Base-by-base conservation (phyloP, 2,797 vertebrate species). In the Melanotaenia nigrans region DNA sequence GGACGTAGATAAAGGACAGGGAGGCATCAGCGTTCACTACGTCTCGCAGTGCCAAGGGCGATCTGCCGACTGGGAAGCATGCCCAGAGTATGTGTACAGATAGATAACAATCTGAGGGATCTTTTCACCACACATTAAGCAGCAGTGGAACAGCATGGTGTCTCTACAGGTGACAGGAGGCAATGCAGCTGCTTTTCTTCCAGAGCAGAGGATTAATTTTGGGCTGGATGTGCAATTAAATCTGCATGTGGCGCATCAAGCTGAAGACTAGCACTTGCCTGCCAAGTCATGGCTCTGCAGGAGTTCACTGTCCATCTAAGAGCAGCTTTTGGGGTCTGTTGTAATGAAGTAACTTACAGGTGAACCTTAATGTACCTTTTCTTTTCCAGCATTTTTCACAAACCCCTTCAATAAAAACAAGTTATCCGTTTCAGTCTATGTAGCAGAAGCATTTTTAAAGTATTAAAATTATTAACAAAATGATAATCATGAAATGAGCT, bases 21-120 rank as follows among this genome's bases (percentile, higher is more conserved):
- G 72, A 80, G 85, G 87, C 88, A 86, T 85, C 81, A 30, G 70
- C 28, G 35, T 77, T 86, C 78, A 22, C 60, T 61, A 67, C 36
- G 72, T 70, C 68, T 83, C 74, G 60, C 56, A 4, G 72, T 73
- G 90, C 92, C 90, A 91, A 81, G 73, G 85, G 89, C 83, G 61
- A 81, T 76, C 77, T 88, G 86, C 81, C 70, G 83, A 86, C 79
- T 90, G 89, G 91, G 92, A 92, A 71, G 73, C 62, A 60, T 42
- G 87, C 90, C 90, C 86, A 84, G 87, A 91, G 87, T 83, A 86
- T 87, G 82, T 85, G 85, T 78, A 75, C 79, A 79, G 71, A 86
- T 49, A 83, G 79, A 86, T 83, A 83, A 79, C 75, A 84, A 87
- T 84, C 85, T 56, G 67, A 78, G 73, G 69, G 85, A 87, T 80